phyloP scores from a whole-genome alignment of 2,888 invertebrate genomes.

The Balanococcus diminutus region DNA sequence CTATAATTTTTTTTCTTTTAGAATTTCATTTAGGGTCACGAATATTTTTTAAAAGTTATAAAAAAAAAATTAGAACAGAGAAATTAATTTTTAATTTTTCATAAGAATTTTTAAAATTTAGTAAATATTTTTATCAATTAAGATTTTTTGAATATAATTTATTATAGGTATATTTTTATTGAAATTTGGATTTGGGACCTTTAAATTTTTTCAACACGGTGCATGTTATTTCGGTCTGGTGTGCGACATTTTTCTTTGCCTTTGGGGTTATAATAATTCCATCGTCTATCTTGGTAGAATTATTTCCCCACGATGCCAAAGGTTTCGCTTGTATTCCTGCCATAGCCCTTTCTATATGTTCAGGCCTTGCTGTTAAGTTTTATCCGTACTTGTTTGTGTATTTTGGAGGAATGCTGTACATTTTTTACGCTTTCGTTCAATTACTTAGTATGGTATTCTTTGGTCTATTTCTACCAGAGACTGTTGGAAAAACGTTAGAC shows the following conservation, averaged over 20 bases:
- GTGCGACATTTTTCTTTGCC: conserved; percentile 65
- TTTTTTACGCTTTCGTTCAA: conserved; percentile 49
- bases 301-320: conserved; percentile 65
- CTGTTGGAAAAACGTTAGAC: conserved; percentile 37
- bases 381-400: conserved; percentile 63
- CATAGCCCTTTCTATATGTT: conserved; percentile 64
- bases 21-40: too few relatives aligned
- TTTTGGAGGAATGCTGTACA: conserved; percentile 62
- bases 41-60: not conserved
- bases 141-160: too few relatives aligned
- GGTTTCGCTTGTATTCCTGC: conserved; percentile 62
- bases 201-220: conserved; percentile 57
- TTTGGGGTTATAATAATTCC: conserved; percentile 67
- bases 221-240: conserved; percentile 63
- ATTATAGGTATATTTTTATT: not conserved
- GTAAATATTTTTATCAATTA: too few relatives aligned
- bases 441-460: not conserved
- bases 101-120: too few relatives aligned
- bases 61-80: too few relatives aligned
- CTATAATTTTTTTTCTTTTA: too few relatives aligned
- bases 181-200: too few relatives aligned
- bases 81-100: too few relatives aligned
- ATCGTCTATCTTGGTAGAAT: conserved; percentile 67
- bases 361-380: conserved; percentile 65
- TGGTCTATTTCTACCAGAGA: conserved; percentile 42